A percentile compares a stretch with the other conserved stretches of the same genome.
Evolutionary conservation across 2,113 vertebrate species (phyloP).

Genomic region (Sturnira hondurensis): DNA sequence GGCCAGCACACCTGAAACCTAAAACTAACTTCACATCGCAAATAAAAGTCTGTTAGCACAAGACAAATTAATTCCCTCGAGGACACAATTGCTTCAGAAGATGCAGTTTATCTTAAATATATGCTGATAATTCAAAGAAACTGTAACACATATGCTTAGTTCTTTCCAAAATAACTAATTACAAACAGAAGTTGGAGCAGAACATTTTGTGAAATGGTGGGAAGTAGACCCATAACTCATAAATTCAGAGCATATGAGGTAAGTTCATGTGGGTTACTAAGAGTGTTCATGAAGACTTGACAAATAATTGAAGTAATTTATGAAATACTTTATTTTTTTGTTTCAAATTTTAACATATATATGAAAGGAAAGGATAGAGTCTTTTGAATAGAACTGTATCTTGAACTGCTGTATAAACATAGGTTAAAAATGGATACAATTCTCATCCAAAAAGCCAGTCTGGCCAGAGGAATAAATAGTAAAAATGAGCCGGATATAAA

Average conservation of each 20-base stretch:
- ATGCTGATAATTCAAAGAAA: slow-evolving; percentile 49
- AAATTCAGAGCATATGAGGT: neutral
- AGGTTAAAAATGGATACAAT: neutral
- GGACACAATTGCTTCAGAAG: slow-evolving; percentile 15
- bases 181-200: slow-evolving; percentile 17
- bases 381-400: neutral
- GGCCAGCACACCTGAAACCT: slow-evolving; percentile 40
- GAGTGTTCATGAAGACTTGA: slow-evolving; percentile 21
- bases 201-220: slow-evolving; percentile 49
- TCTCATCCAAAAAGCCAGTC: neutral
- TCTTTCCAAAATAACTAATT: slow-evolving; percentile 63
- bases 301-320: slow-evolving; percentile 52
- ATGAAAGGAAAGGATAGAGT: neutral
- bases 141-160: slow-evolving; percentile 36
- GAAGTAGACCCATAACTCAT: neutral
- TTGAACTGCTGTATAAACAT: slow-evolving; percentile 27
- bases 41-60: slow-evolving; percentile 28
- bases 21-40: slow-evolving; percentile 34
- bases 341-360: neutral
- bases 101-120: slow-evolving; percentile 38
- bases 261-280: neutral
- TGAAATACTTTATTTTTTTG: slow-evolving; percentile 37
- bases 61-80: slow-evolving; percentile 40
- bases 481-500: neutral
- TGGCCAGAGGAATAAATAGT: neutral